Base-by-base conservation (phyloP, 2,113 vertebrate genomes). In the Sakesphorus luctuosus region DNA sequence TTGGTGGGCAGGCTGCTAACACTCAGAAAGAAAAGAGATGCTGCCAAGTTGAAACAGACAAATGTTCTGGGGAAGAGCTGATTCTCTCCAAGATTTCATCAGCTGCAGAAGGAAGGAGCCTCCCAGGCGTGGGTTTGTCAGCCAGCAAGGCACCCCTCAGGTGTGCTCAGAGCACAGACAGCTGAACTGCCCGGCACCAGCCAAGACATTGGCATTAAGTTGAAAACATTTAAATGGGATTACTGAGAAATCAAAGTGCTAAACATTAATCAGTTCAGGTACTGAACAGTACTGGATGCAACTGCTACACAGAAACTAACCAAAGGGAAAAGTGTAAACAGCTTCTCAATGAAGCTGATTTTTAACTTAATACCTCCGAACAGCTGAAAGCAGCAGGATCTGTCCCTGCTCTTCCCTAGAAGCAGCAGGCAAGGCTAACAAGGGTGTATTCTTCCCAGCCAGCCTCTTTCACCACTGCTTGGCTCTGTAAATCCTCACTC, bases 1-100 rank as follows among this genome's bases (percentile, higher is more conserved):
- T 95, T 59, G 65, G 66, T 50, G 73, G 73, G 88, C 61, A 93
- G 92, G 85, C 59, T 87, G 77, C 89, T 93, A 90, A 79, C 43
- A n/a, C 25, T 50, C 69, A 25, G 35, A 55, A 93, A 88, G 75
- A 84, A 95, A 81, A 84, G 8, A 88, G n/a, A 84, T 21, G 62
- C 38, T 87, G 90, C 88, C 88, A 90, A 95, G 59, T 85, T 88
- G 52, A 71, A 91, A 81, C 0, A 95, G 76, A 59, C 14, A 36
- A 90, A 77, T 1, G 2, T 87, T 74, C 68, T 49, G 56, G 31
- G 19, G 59, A 96, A 78, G 47, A 95, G 43, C 0, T 40, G 50
- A 62, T 74, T 49, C 25, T 66, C 71, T 73, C 75, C 40, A 66
- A 80, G 87, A 77, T 76, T 93, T 83, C 76, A 87, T 52, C 82